Evolutionary conservation across 1,140 invertebrate genomes (phyloP).

Genomic region (Apis dorsata): DNA sequence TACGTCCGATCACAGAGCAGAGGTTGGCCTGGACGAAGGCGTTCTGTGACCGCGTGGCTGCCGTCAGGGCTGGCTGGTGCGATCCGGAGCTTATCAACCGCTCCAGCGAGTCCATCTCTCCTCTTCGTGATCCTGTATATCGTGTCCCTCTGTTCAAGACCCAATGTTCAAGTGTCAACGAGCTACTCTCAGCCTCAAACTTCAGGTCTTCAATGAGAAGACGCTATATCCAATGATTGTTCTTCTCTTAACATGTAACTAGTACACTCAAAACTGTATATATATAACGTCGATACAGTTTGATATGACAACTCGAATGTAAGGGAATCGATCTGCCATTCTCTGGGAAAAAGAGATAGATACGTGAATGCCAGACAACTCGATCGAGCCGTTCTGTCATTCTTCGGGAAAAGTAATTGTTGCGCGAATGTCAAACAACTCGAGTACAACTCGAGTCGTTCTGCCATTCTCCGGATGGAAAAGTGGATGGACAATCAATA

Average conservation of each 20-base stretch:
- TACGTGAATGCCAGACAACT: too few species aligned
- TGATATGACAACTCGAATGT: too few species aligned
- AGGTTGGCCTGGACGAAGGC: conserved; percentile 88
- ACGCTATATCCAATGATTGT: background rate
- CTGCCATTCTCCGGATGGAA: background rate
- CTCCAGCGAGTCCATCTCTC: conserved; percentile 88
- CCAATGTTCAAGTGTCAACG: background rate
- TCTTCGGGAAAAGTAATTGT: too few species aligned
- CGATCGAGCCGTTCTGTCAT: too few species aligned
- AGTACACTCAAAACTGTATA: background rate
- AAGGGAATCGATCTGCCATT: too few species aligned
- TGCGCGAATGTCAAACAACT: too few species aligned
- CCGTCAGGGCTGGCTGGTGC: conserved; percentile 84
- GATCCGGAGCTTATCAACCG: conserved; percentile 86
- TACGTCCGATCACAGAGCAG: conserved; percentile 87
- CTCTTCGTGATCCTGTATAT: conserved; percentile 29
- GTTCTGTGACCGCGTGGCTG: conserved; percentile 82
- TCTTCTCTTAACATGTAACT: background rate
- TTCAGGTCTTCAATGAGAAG: background rate
- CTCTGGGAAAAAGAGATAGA: too few species aligned
- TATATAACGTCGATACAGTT: background rate
- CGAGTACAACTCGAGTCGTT: too few species aligned
- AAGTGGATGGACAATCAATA: background rate
- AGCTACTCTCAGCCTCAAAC: background rate
- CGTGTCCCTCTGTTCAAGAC: background rate